A percentile compares a stretch with the other conserved stretches of the same genome.
Conservation (phyloP, 2,113 vertebrate genomes). For the Amazona vittata region DNA sequence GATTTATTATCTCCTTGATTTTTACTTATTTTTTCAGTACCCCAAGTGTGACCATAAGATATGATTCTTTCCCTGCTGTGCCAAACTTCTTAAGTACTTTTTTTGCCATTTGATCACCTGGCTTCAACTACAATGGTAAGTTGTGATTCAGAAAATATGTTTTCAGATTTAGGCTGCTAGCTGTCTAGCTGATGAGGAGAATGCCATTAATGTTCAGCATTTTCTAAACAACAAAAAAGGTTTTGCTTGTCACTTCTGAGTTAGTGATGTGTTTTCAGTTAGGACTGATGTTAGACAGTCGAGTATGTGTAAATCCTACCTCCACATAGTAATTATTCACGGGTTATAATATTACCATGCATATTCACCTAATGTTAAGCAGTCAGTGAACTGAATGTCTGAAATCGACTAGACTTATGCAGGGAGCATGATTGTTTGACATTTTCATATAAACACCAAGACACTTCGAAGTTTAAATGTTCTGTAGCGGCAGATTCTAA, state of each 20-base stretch:
- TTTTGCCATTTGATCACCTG: conserved; percentile 30
- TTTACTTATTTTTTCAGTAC: conserved; percentile 36
- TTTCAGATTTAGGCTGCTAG: neutral
- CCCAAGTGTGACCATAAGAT: neutral
- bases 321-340: neutral
- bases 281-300: neutral
- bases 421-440: neutral
- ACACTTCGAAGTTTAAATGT: neutral
- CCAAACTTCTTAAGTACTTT: conserved; percentile 10
- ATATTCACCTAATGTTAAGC: neutral
- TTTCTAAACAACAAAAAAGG: neutral
- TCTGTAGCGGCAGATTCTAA: neutral
- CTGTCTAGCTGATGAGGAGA: neutral
- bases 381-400: neutral
- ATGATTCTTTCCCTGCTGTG: conserved; percentile 32
- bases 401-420: neutral
- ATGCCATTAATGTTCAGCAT: neutral
- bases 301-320: neutral
- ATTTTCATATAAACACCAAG: neutral
- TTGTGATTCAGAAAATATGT: neutral
- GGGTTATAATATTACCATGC: neutral
- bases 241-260: neutral
- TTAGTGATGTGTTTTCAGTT: neutral
- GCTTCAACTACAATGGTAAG: conserved; percentile 74
- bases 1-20: neutral